Evolutionary conservation across 2,888 invertebrate genomes (phyloP), one percentile per base, ranked within the genome.

Genomic region (Geophilus truncorum): DNA sequence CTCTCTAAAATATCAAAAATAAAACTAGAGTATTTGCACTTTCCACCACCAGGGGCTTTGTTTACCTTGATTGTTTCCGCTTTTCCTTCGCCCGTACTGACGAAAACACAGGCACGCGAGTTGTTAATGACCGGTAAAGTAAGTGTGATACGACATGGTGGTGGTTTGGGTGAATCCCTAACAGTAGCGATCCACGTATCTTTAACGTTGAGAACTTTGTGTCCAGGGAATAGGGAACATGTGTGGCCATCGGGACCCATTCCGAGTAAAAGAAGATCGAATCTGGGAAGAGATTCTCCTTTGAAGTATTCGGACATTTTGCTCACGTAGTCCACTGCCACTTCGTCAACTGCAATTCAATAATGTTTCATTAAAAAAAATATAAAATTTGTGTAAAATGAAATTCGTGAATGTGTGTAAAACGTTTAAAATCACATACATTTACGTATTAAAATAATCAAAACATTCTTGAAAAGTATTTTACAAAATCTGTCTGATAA

Each of bases 241-340:
- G 98, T 98, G 87, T 99, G 99, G 0, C 98, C 98, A 86, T 99
- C 99, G 0, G 97, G 98, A 0, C 99, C 99, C 92, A 98, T 93
- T 15, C 99, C 99, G 25, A 99, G 89, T 10, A 99, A 89, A 0
- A 98, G 88, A 77, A 98, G 87, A 87, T 99, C 97, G 86, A 98
- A 96, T 82, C 90, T 86, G 0, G 95, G 94, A 80, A 90, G 84
- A 9, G 83, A 85, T n/a, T 86, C 89, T 78, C 86, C 90, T 82
- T 88, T 90, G 83, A 94, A 93, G 80, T 90, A 90, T 10, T 88
- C 86, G 79, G 89, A 88, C 84, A 95, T 88, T 86, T 93, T 91
- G 82, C 90, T 88, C 78, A 89, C 89, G 85, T 95, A 95, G 85
- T 93, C 93, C 84, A 87, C 87, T 6, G 95, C 95, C 81, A 94